Evolutionary conservation across 2,797 vertebrate species (phyloP), one percentile per base, ranked within the genome.

Genomic region (Nasua narica): DNA sequence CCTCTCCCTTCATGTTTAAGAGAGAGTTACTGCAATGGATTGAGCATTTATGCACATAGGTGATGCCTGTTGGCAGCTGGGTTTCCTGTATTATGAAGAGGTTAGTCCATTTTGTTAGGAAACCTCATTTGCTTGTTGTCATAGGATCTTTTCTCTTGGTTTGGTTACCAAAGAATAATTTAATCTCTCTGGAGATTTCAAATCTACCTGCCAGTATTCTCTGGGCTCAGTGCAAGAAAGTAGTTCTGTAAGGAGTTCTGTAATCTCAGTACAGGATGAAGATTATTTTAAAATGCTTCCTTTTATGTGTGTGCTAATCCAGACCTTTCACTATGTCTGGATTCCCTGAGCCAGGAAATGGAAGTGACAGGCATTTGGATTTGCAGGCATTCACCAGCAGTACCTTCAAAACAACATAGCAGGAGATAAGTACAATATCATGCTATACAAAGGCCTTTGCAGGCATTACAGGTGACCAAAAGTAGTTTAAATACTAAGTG

Each of bases 221-320:
- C n/a, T n/a, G n/a, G 62, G 21, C 7, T 46, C 52, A 50, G 12
- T 27, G 43, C 29, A 37, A 52, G 19, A 70, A 78, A 7, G 13
- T 9, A 70, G 10, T n/a, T 40, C 40, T 4, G 0, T 19, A 27
- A 14, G 13, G 13, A 70, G 10, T n/a, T 40, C 40, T 4, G 0
- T 19, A 27, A 14, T 87, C 76, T 87, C 43, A 50, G 15, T n/a
- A 50, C 14, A 87, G 14, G 32, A 50, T 40, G 52, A 35, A 69
- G 7, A 79, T n/a, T 87, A 43, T 62, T 15, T 87, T 72, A 7
- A 48, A 70, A 27, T 32, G 23, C 21, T 35, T 15, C 18, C 16
- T 27, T 25, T 60, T 40, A 3, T n/a, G 15, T 65, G 62, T n/a
- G 27, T 12, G 69, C 52, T 54, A 54, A 21, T 54, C 19, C 52